Percentiles rank a stretch among this genome's conserved stretches.
Conservation (phyloP, 2,797 vertebrate genomes). For the Sitta carolinensis region DNA sequence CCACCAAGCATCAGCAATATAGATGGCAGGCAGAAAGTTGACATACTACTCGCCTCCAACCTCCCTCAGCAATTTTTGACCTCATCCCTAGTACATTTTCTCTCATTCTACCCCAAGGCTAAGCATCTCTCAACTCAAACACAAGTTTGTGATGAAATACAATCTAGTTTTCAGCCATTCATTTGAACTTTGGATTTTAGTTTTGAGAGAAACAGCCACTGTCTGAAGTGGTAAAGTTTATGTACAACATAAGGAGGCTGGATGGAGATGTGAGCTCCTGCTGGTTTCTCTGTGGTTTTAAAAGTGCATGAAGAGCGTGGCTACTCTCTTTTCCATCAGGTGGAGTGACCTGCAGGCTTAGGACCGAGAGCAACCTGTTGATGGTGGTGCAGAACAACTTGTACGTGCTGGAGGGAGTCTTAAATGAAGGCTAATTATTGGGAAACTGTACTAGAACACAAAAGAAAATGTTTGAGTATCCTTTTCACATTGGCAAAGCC, state of each 20-base stretch:
- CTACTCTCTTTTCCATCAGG: background rate
- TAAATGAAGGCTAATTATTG: background rate
- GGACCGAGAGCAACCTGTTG: rapidly evolving
- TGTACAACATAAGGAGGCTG: background rate
- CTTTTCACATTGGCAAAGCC: background rate
- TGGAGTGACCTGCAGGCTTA: background rate
- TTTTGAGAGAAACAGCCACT: background rate
- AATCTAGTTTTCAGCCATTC: background rate
- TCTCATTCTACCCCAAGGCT: background rate
- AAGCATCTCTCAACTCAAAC: background rate
- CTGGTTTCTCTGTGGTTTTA: background rate
- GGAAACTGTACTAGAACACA: background rate
- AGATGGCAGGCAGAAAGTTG: background rate
- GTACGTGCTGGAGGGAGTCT: background rate
- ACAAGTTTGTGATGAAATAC: background rate
- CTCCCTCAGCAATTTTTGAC: background rate
- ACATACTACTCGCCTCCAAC: background rate
- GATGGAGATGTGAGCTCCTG: background rate
- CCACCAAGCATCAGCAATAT: rapidly evolving
- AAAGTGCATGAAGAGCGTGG: background rate
- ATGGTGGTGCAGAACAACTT: background rate
- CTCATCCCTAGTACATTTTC: background rate
- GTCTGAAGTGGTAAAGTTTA: background rate
- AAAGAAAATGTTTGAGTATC: background rate
- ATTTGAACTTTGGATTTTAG: background rate